Conservation (phyloP, 2,797 vertebrate species). For the Simalia tracyae region DNA sequence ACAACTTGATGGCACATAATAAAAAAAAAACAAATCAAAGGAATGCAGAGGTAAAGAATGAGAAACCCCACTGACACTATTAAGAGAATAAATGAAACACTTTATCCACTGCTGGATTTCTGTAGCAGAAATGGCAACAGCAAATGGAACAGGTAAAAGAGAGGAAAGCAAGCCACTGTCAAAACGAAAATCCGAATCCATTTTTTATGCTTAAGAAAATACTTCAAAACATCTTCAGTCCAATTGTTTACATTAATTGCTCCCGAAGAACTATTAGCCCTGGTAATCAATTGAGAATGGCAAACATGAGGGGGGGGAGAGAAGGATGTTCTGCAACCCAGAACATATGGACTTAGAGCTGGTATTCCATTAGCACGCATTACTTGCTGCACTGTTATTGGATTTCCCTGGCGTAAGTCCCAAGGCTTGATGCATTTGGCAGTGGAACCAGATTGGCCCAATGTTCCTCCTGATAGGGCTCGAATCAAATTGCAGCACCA, state of each 20-base stretch:
- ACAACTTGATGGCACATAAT: not conserved
- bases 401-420: slow-evolving; percentile 35
- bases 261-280: not conserved
- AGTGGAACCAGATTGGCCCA: slow-evolving; percentile 18
- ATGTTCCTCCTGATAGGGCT: not conserved
- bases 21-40: not conserved
- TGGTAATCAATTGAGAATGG: not conserved
- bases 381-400: not conserved
- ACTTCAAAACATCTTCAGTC: not conserved
- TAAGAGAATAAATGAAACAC: not conserved
- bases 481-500: slow-evolving; percentile 8
- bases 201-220: not conserved
- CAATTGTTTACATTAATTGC: not conserved
- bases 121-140: not conserved
- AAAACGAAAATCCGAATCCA: not conserved
- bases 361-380: not conserved
- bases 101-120: not conserved
- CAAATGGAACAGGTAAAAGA: not conserved
- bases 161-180: not conserved
- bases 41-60: not conserved
- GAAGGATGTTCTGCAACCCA: not conserved
- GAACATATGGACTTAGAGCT: slow-evolving; percentile 11
- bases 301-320: not conserved
- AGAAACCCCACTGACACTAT: not conserved
- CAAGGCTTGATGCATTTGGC: slow-evolving; percentile 33